A percentile compares a stretch with the other conserved stretches of the same genome.
These are phyloP conservation scores for Dendrocincla tyrannina DNA, from an alignment of 2,797 vertebrate species.

Conservation along the genomic window DNA sequence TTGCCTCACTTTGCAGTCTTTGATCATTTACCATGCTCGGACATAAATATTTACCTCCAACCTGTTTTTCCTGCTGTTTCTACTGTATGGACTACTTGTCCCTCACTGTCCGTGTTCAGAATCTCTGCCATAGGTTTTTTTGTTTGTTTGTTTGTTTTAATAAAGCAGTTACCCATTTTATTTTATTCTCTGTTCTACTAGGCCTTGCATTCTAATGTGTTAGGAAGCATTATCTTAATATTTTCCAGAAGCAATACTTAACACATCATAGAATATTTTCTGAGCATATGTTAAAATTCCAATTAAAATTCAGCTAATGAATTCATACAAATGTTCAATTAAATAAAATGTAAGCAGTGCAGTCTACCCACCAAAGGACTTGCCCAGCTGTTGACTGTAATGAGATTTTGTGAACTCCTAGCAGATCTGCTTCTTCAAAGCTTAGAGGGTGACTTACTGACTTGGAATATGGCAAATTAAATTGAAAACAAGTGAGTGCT, in stretches of 20 bases:
- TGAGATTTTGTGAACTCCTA: not conserved
- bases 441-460: not conserved
- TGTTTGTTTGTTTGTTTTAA: not conserved
- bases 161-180: not conserved
- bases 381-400: not conserved
- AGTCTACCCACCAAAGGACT: not conserved
- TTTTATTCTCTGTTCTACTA: not conserved
- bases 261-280: not conserved
- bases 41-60: not conserved
- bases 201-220: not conserved
- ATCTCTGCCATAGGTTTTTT: not conserved
- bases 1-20: not conserved
- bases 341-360: not conserved
- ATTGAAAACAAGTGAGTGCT: not conserved
- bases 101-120: not conserved
- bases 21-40: not conserved
- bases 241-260: slow-evolving; percentile 11
- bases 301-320: slow-evolving; percentile 23
- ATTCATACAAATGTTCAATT: not conserved
- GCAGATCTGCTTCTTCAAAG: not conserved
- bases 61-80: not conserved
- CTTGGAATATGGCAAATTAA: not conserved
- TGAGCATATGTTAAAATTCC: not conserved
- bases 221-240: not conserved
- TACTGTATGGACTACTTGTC: not conserved